Conservation (phyloP, 2,797 vertebrate genomes). For the Benthosema pterotum region DNA sequence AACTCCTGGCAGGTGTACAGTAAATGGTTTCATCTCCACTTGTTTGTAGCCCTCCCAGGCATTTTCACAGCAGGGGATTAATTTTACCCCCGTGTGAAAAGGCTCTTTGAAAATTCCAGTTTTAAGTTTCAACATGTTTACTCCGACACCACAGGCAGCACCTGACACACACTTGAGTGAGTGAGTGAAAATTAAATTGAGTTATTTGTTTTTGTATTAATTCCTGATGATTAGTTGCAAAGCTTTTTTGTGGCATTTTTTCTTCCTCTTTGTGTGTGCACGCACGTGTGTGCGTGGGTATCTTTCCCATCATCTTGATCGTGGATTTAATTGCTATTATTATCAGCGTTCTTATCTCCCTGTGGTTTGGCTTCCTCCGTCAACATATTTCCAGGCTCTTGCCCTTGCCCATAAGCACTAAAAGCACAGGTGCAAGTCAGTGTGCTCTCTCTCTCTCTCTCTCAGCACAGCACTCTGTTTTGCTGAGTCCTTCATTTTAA, state of each 20-base stretch:
- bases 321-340: slow-evolving; percentile 13
- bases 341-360: slow-evolving; percentile 21
- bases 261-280: too few species aligned
- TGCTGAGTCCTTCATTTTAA: slow-evolving; percentile 53
- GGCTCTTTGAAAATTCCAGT: slow-evolving; percentile 69
- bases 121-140: slow-evolving; percentile 65
- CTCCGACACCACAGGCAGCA: slow-evolving; percentile 48
- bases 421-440: slow-evolving; percentile 28
- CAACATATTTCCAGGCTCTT: slow-evolving; percentile 3
- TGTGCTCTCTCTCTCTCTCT: too few species aligned
- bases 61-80: slow-evolving; percentile 50
- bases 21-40: slow-evolving; percentile 50
- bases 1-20: slow-evolving; percentile 26
- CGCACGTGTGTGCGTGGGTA: too few species aligned
- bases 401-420: slow-evolving; percentile 14
- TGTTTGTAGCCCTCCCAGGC: slow-evolving; percentile 45
- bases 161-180: slow-evolving; percentile 35
- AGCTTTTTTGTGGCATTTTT: too few species aligned
- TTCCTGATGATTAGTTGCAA: slow-evolving; percentile 49
- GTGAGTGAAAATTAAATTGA: slow-evolving; percentile 51
- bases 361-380: slow-evolving; percentile 20
- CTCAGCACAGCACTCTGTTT: slow-evolving; percentile 33
- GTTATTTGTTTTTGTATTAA: slow-evolving; percentile 44
- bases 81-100: slow-evolving; percentile 73
- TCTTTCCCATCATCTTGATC: slow-evolving; percentile 1